These are phyloP conservation scores for Quadroppia sp. DNA, from an alignment of 2,888 invertebrate genomes.

Conservation along the genomic window DNA sequence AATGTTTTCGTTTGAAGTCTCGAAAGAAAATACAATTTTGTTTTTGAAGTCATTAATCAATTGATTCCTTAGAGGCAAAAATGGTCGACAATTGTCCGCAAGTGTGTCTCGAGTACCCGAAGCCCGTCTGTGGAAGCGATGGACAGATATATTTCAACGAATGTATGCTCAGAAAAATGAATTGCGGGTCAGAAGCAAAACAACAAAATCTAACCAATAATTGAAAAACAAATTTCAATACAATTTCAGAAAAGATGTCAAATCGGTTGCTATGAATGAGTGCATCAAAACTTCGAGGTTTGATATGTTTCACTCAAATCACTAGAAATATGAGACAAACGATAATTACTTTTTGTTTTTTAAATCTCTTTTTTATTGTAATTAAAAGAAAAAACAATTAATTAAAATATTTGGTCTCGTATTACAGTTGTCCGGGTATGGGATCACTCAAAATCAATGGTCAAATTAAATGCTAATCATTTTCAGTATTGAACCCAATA, in stretches of 20 bases:
- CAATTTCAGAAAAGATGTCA: conserved; percentile 39
- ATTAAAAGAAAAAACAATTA: too few relatives aligned
- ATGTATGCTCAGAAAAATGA: conserved; percentile 45
- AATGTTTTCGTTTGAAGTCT: too few relatives aligned
- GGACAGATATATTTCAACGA: conserved; percentile 47
- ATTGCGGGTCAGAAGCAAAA: conserved; percentile 47
- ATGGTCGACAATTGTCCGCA: conserved; percentile 44
- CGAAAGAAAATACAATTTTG: too few relatives aligned
- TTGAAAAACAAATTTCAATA: too few relatives aligned
- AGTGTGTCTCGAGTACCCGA: conserved; percentile 45
- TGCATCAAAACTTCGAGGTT: conserved; percentile 43
- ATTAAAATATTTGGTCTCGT: not conserved
- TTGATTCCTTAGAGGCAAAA: conserved; percentile 39
- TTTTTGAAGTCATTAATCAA: too few relatives aligned
- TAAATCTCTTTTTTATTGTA: too few relatives aligned
- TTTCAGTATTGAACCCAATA: too few relatives aligned
- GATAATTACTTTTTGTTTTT: too few relatives aligned
- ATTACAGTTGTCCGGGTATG: conserved; percentile 39
- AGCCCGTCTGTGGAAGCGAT: conserved; percentile 47
- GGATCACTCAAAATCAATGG: not conserved
- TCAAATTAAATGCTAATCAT: too few relatives aligned
- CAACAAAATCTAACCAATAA: too few relatives aligned
- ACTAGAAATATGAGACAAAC: too few relatives aligned
- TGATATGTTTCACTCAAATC: not conserved
- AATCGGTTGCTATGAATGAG: conserved; percentile 40